Base-by-base conservation (phyloP, 2,113 vertebrate genomes). In the Melierax canorus region DNA sequence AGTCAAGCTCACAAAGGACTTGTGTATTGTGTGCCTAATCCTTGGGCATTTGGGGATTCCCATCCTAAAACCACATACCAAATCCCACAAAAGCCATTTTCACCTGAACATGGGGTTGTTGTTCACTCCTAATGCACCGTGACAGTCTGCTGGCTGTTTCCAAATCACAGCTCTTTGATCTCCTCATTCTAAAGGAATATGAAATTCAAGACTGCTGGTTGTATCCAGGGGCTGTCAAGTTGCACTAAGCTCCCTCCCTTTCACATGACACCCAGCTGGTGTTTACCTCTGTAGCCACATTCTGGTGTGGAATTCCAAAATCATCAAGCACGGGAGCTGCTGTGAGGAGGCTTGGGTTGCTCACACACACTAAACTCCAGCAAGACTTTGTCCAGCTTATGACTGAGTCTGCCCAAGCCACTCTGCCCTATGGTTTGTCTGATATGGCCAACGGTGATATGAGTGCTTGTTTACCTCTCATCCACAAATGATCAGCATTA, bases 241-340 rank as follows among this genome's bases (percentile, higher is more conserved):
- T 26, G 51, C 86, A 24, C 68, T 87, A 78, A 96, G 84, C 89
- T 81, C 68, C 51, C 69, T 77, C 51, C 43, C 68, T 36, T 81
- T 56, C 95, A 59, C 91, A 67, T 46, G 76, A 74, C 89, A 89
- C 76, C 91, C 96, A 87, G 77, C 80, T 94, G 93, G 66, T 92
- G 76, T 91, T 92, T 87, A 53, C 78, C 81, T 93, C 93, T 63
- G 45, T 16, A 81, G 84, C 60, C 89, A 74, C 11, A 0, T 69
- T 93, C 74, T 58, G 36, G 36, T 26, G 58, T 63, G 82, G 58
- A 90, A 95, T 83, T 69, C 75, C 71, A 62, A 30, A 86, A 27
- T 7, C 39, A 41, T 32, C 4, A 2, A 46, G 46, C 6, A 0
- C 0, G 0, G n/a, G 69, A 85, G 62, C 45, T 86, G 63, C 14